phyloP scores from a whole-genome alignment of 2,888 invertebrate genomes.

The Pseudococcus viburni region DNA sequence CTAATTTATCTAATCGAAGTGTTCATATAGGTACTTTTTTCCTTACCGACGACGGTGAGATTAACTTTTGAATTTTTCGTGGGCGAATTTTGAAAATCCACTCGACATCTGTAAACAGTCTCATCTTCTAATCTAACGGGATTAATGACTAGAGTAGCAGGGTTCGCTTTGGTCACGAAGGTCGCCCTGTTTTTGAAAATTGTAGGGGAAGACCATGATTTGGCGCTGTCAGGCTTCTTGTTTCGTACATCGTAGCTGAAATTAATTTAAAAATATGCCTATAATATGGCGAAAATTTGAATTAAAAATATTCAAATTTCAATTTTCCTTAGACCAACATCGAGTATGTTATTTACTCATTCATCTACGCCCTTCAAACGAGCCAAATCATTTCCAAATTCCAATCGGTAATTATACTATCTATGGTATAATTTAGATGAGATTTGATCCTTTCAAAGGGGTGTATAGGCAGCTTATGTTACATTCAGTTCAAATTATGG shows the following conservation, averaged over 20 bases:
- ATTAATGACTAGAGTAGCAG: conserved; percentile 75
- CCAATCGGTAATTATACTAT: neutral
- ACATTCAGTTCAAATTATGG: neutral
- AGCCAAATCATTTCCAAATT: conserved; percentile 1
- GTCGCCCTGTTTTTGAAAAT: conserved; percentile 76
- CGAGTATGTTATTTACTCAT: neutral
- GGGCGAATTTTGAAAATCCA: conserved; percentile 74
- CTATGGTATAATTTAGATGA: neutral
- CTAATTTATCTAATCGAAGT: neutral
- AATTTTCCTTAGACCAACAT: too few relatives aligned
- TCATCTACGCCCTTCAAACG: neutral
- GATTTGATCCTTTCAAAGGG: neutral
- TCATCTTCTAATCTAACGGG: conserved; percentile 73
- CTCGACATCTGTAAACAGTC: conserved; percentile 74
- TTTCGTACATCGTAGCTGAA: conserved; percentile 77
- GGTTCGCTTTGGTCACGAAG: conserved; percentile 75
- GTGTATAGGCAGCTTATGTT: neutral
- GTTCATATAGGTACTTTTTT: neutral
- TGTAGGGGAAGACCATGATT: conserved; percentile 76
- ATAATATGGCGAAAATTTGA: too few relatives aligned
- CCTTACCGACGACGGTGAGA: conserved; percentile 74
- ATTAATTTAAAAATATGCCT: conserved; percentile 70
- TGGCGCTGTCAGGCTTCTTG: conserved; percentile 74
- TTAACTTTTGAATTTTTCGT: conserved; percentile 74
- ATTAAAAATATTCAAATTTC: too few relatives aligned